phyloP scores from a whole-genome alignment of 2,888 invertebrate species.

The Zygaena filipendulae region DNA sequence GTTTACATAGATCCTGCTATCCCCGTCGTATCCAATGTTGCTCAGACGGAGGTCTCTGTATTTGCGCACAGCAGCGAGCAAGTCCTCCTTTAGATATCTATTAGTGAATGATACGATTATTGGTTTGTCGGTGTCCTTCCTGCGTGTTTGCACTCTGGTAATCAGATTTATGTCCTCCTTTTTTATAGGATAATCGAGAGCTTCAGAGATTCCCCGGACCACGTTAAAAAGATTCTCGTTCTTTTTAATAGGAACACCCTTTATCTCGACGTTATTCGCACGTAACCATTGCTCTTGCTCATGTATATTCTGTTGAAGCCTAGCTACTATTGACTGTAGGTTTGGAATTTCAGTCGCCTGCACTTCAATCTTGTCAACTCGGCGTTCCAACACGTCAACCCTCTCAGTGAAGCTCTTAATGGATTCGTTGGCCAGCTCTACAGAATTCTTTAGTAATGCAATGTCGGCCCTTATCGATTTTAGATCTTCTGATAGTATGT shows the following conservation, averaged over 20 bases:
- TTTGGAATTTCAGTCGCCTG: slow-evolving; percentile 6
- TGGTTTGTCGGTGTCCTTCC: slow-evolving; percentile 1
- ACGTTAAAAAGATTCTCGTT: slow-evolving; percentile 15
- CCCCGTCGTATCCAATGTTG: slow-evolving; percentile 1
- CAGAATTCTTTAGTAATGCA: neutral
- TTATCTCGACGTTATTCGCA: slow-evolving; percentile 14
- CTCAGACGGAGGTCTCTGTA: neutral
- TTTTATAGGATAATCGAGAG: slow-evolving; percentile 1
- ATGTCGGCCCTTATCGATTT: slow-evolving; percentile 3
- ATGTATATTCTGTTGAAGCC: slow-evolving; percentile 5
- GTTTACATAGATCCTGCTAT: slow-evolving; percentile 1
- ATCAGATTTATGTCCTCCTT: slow-evolving; percentile 4
- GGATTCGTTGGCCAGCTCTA: slow-evolving; percentile 5
- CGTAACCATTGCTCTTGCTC: slow-evolving; percentile 12
- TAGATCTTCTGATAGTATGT: neutral
- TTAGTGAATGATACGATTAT: slow-evolving; percentile 5
- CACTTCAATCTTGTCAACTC: neutral
- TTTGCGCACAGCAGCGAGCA: slow-evolving; percentile 3
- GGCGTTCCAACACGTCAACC: slow-evolving; percentile 3
- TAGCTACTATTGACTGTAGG: slow-evolving; percentile 9
- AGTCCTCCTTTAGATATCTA: slow-evolving; percentile 4
- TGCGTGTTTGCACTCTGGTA: slow-evolving; percentile 1
- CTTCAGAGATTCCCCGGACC: slow-evolving; percentile 3
- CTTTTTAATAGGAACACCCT: slow-evolving; percentile 16
- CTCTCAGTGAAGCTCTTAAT: neutral